phyloP scores from a whole-genome alignment of 1,140 invertebrate genomes.

The Heliconius eleuchia region DNA sequence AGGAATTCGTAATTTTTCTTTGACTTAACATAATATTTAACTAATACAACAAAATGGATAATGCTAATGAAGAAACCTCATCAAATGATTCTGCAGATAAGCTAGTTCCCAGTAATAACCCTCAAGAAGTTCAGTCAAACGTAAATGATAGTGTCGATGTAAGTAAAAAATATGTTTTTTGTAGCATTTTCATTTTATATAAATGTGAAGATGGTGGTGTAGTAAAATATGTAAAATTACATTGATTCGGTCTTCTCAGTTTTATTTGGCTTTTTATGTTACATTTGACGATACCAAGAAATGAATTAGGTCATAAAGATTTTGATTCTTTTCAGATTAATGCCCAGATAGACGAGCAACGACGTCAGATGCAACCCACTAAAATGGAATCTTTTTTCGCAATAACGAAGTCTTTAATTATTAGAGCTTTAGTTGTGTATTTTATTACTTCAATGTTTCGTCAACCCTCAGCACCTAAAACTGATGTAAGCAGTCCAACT shows the following conservation, averaged over 20 bases:
- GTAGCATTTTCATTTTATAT: conserved; percentile 3
- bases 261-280: no score
- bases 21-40: conserved; percentile 12
- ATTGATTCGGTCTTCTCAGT: no score
- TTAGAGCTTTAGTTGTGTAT: conserved; percentile 95
- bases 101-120: conserved; percentile 51
- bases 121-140: conserved; percentile 38
- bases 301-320: conserved; percentile 25
- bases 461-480: conserved; percentile 81
- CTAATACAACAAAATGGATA: conserved; percentile 45
- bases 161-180: conserved; percentile 37
- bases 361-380: conserved; percentile 82
- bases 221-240: no score
- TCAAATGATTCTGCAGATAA: conserved; percentile 44
- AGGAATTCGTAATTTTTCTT: conserved; percentile 33
- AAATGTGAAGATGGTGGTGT: neutral
- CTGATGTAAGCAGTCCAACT: conserved; percentile 59
- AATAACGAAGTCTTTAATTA: conserved; percentile 90
- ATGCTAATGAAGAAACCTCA: conserved; percentile 45
- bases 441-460: conserved; percentile 96
- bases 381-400: conserved; percentile 91
- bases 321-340: conserved; percentile 61
- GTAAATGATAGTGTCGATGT: conserved; percentile 51
- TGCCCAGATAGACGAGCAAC: conserved; percentile 70
- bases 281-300: neutral